Evolutionary conservation across 2,888 invertebrate species (phyloP), one percentile per base, ranked within the genome.

Genomic region (Xestia xanthographa): DNA sequence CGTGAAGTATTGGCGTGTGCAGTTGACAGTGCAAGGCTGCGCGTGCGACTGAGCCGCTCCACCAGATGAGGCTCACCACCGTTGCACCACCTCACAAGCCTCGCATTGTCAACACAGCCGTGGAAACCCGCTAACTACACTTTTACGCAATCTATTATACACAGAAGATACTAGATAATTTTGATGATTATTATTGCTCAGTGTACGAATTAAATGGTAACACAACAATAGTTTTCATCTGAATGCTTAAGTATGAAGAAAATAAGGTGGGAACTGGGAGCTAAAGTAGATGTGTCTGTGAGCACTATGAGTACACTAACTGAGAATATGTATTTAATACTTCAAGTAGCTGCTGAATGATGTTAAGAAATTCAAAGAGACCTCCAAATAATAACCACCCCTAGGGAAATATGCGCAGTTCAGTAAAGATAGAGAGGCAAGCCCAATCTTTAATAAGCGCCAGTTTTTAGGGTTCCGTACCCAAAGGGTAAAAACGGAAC

Each of bases 111-210:
- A 91, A 94, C 92, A 94, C 89, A 88, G 92, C 94, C 95, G 96
- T 95, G 95, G 95, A 94, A 96, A 95, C 94, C 91, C 89, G 89
- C 89, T 88, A 92, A 91, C 89, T 90, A 90, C 88, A 87, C 88
- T 34, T 95, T 96, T 96, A 93, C 95, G 96, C 95, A 96, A 96
- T 88, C 94, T 90, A 94, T 94, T 94, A 92, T 94, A 91, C 91
- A 92, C 91, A 92, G 93, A 92, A 94, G 93, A 95, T 92, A 92
- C 92, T 90, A 93, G 94, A 94, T 93, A 92, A 95, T 92, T 93
- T 92, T 88, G 89, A 86, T 79, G 89, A 89, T 92, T 93, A 90
- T 90, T 91, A 93, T 90, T 92, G 92, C 90, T 89, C 90, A 90
- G 87, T 90, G 88, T 87, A 84, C 86, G 82, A 86, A 86, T 88